Evolutionary conservation across 2,113 vertebrate genomes (phyloP).

Genomic region (Platycercus adscitus): DNA sequence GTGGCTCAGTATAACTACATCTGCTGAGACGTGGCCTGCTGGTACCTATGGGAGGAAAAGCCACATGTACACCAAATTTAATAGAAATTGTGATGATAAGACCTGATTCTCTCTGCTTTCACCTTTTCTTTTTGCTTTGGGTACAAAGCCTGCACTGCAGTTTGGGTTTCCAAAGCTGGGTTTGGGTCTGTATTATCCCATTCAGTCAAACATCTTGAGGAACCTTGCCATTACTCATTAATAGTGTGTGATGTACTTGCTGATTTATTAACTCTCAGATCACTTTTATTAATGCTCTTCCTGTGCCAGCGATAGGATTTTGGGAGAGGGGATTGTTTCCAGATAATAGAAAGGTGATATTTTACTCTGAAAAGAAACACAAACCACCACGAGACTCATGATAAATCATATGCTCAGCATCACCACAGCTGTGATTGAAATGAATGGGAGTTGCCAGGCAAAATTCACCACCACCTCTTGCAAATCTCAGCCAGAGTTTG

Average conservation of each 20-base stretch:
- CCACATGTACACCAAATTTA: fast-evolving
- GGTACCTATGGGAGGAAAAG: not conserved
- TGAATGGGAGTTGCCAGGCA: not conserved
- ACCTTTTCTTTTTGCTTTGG: not conserved
- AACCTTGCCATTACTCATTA: not conserved
- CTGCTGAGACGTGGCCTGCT: not conserved
- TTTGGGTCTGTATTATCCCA: not conserved
- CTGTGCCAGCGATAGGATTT: not conserved
- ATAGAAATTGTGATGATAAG: not conserved
- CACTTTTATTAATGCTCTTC: not conserved
- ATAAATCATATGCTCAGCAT: slow-evolving; percentile 1
- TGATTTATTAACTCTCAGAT: not conserved
- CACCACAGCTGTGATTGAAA: not conserved
- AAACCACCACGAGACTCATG: fast-evolving
- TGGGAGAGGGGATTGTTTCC: not conserved
- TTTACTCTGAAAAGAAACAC: slow-evolving; percentile 14
- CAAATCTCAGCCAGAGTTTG: not conserved
- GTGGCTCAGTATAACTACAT: fast-evolving
- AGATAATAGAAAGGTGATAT: not conserved
- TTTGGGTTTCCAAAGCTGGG: not conserved
- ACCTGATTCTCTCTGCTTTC: not conserved
- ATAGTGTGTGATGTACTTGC: not conserved
- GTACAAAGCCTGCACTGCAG: not conserved
- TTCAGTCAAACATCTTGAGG: not conserved
- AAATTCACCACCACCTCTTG: not conserved